A percentile compares a stretch with the other conserved stretches of the same genome.
phyloP scores from a whole-genome alignment of 2,113 vertebrate genomes.

The Motacilla alba region DNA sequence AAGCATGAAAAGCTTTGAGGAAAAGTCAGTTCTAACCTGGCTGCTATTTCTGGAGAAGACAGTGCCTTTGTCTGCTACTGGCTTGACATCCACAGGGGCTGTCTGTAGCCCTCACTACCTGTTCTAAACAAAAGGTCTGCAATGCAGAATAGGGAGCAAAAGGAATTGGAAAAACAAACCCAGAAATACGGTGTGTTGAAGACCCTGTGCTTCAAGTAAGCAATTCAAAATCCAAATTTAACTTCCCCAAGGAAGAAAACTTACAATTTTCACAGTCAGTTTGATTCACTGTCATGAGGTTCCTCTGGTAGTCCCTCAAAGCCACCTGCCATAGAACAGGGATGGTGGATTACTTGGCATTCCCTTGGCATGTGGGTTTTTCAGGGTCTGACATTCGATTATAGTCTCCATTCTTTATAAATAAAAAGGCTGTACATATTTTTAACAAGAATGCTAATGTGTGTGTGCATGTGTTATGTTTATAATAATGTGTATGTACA shows the following conservation, averaged over 20 bases:
- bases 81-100: accelerated
- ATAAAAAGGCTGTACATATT: not conserved
- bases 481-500: accelerated
- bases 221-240: not conserved
- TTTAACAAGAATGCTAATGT: not conserved
- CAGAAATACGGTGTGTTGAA: not conserved
- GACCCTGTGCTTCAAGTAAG: not conserved
- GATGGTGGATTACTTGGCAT: accelerated
- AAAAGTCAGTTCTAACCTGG: not conserved
- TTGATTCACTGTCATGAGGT: not conserved
- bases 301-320: not conserved
- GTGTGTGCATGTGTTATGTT: not conserved
- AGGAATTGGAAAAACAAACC: not conserved
- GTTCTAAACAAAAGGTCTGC: not conserved
- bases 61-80: not conserved
- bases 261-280: not conserved
- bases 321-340: not conserved
- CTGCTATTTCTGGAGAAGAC: not conserved
- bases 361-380: not conserved
- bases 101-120: not conserved
- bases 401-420: not conserved
- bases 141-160: not conserved
- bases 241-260: not conserved
- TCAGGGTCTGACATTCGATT: not conserved
- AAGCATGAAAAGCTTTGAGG: not conserved